These are phyloP conservation scores for Phthorimaea operculella DNA, from an alignment of 1,140 invertebrate genomes.

Conservation along the genomic window DNA sequence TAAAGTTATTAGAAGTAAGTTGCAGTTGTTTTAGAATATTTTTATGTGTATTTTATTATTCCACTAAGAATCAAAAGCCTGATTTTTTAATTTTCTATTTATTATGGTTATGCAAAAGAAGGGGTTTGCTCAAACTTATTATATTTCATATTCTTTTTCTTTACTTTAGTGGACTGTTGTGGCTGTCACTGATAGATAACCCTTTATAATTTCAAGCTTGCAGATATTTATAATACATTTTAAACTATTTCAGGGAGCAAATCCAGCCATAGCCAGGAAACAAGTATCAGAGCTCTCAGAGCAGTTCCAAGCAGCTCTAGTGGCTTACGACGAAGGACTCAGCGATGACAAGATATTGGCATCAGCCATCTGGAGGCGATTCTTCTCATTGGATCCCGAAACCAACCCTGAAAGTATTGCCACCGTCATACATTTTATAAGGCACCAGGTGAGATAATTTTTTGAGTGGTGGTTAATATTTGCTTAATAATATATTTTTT, in stretches of 20 bases:
- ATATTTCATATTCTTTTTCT: too few species aligned
- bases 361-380: slow-evolving; percentile 83
- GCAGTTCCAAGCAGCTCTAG: slow-evolving; percentile 85
- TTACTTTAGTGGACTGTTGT: too few species aligned
- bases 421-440: slow-evolving; percentile 75
- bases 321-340: slow-evolving; percentile 89
- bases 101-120: too few species aligned
- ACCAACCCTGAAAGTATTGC: slow-evolving; percentile 72
- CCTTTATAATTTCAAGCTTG: too few species aligned
- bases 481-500: too few species aligned
- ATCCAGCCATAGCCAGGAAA: slow-evolving; percentile 66
- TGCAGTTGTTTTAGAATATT: too few species aligned
- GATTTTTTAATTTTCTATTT: too few species aligned
- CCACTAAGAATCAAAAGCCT: too few species aligned
- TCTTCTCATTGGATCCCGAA: slow-evolving; percentile 74
- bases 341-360: slow-evolving; percentile 76
- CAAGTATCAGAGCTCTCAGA: slow-evolving; percentile 74
- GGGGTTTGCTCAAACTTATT: too few species aligned
- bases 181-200: too few species aligned
- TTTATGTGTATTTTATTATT: too few species aligned
- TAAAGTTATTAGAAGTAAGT: slow-evolving; percentile 77
- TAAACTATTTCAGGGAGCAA: slow-evolving; percentile 64
- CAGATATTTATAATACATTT: neutral
- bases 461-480: too few species aligned
- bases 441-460: slow-evolving; percentile 71